Conservation (phyloP, 2,113 vertebrate genomes). For the Sapayoa aenigma region DNA sequence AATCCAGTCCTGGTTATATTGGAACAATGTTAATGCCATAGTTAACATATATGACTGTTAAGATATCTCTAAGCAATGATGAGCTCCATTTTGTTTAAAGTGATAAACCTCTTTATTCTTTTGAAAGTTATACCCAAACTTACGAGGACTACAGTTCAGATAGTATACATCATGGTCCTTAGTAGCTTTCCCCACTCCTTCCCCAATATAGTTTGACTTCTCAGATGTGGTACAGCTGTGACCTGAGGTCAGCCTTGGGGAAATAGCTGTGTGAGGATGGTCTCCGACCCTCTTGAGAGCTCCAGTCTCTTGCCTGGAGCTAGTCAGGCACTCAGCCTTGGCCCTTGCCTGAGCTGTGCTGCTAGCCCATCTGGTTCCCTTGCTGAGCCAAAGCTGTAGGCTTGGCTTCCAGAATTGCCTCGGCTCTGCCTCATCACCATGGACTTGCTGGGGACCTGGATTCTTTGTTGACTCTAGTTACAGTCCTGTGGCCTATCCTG, state of each 20-base stretch:
- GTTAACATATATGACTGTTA: neutral
- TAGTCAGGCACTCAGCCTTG: neutral
- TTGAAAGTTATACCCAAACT: neutral
- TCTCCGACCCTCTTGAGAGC: neutral
- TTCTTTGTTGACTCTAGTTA: neutral
- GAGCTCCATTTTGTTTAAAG: neutral
- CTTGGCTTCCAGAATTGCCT: neutral
- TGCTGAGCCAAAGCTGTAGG: accelerated
- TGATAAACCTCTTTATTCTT: neutral
- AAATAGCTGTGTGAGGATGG: neutral
- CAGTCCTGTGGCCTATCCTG: neutral
- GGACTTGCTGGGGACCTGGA: neutral
- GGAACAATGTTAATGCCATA: neutral
- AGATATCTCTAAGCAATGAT: neutral
- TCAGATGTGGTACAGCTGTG: neutral
- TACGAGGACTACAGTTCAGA: neutral
- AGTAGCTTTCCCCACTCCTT: neutral
- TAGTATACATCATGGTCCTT: neutral
- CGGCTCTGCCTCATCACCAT: neutral
- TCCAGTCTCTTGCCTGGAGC: neutral
- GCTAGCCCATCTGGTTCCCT: neutral
- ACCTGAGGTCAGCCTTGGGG: neutral
- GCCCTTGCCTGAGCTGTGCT: neutral
- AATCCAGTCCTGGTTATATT: neutral
- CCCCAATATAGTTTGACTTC: neutral